A percentile compares a stretch with the other conserved stretches of the same genome.
These are phyloP conservation scores for Melopsittacus undulatus DNA, from an alignment of 2,797 vertebrate species.

Conservation along the genomic window DNA sequence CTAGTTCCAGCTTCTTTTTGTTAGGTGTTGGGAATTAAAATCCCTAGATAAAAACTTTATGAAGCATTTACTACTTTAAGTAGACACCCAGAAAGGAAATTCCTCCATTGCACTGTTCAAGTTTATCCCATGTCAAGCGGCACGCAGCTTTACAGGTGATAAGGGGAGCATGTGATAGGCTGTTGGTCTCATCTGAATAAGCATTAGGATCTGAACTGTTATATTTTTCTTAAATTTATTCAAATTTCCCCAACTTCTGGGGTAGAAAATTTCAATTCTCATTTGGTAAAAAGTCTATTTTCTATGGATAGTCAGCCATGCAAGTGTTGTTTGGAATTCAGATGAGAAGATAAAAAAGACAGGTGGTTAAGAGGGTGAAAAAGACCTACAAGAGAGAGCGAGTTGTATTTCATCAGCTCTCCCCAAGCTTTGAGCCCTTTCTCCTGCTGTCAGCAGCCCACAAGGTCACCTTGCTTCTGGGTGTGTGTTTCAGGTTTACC, in stretches of 20 bases:
- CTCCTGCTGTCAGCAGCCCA: background rate
- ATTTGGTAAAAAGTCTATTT: background rate
- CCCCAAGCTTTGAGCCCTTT: background rate
- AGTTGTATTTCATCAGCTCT: background rate
- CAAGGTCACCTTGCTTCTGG: background rate
- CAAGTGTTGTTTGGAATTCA: background rate
- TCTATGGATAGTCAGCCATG: fast-evolving
- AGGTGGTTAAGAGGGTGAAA: background rate
- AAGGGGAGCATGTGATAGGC: too few relatives aligned
- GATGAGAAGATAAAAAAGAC: background rate
- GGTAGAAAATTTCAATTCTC: background rate
- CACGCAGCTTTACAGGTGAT: fast-evolving
- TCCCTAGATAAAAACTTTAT: background rate
- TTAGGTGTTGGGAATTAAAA: background rate
- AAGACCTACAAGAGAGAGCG: fast-evolving
- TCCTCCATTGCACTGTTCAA: background rate
- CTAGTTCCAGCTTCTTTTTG: background rate
- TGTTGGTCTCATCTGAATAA: background rate
- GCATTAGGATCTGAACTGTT: background rate
- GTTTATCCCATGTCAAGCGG: background rate
- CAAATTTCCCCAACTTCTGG: background rate
- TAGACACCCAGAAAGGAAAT: background rate
- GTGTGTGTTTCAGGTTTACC: background rate
- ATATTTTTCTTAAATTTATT: background rate
- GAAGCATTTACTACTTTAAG: background rate